Percentiles rank a stretch among this genome's conserved stretches.
phyloP scores from a whole-genome alignment of 2,888 invertebrate species.

The Drosophila birchii region DNA sequence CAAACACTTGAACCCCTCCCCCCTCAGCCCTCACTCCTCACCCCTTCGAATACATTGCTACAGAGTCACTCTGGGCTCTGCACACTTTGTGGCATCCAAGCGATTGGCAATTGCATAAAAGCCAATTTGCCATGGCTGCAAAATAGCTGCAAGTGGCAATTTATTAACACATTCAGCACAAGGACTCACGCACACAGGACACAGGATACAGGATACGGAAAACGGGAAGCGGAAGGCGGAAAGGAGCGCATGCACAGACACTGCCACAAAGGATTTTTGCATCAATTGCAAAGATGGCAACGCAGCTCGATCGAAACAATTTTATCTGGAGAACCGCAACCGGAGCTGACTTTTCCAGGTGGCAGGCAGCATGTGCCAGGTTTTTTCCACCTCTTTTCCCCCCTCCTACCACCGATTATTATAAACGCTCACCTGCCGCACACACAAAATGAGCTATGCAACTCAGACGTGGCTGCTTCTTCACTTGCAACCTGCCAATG shows the following conservation, averaged over 20 bases:
- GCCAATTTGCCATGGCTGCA: slow-evolving; percentile 69
- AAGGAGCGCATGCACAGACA: not conserved
- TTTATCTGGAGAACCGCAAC: slow-evolving; percentile 35
- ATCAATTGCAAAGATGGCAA: slow-evolving; percentile 63
- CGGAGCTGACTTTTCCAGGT: slow-evolving; percentile 13
- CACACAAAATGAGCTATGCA: slow-evolving; percentile 67
- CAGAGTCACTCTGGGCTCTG: slow-evolving; percentile 15
- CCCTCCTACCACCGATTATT: slow-evolving; percentile 53
- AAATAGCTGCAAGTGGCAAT: slow-evolving; percentile 72
- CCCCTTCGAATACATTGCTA: not conserved
- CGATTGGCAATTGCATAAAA: slow-evolving; percentile 68
- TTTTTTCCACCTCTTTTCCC: not conserved
- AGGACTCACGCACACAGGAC: slow-evolving; percentile 21
- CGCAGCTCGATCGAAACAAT: slow-evolving; percentile 61
- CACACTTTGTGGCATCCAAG: slow-evolving; percentile 46
- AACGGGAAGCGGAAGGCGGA: slow-evolving; percentile 1
- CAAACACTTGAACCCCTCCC: slow-evolving; percentile 51
- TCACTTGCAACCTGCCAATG: slow-evolving; percentile 20
- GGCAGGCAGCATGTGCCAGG: slow-evolving; percentile 32
- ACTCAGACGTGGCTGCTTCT: slow-evolving; percentile 60
- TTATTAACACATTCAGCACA: slow-evolving; percentile 65
- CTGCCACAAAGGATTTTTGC: slow-evolving; percentile 65
- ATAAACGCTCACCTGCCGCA: slow-evolving; percentile 55
- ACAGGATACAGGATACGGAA: slow-evolving; percentile 6
- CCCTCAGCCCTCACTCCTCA: no score